Conservation (phyloP, 2,888 invertebrate species). For the Onchidella celtica region DNA sequence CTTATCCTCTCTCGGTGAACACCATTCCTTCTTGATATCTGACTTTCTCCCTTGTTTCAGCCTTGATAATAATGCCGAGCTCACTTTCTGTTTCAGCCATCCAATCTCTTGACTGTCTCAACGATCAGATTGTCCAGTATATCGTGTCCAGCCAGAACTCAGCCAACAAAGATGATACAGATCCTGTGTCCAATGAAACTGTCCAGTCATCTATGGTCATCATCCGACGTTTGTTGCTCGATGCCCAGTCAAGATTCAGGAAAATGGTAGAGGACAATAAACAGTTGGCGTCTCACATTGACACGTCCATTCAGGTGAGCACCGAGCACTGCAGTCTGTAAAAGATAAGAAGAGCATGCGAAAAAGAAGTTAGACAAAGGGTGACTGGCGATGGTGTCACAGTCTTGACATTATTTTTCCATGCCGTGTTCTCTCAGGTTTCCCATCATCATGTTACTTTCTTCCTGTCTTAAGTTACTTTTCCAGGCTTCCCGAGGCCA, state of each 20-base stretch:
- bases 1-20: too few relatives aligned
- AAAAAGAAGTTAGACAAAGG: too few relatives aligned
- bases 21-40: constrained; percentile 23
- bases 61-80: background rate
- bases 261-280: constrained; percentile 94
- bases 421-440: too few relatives aligned
- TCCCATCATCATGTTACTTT: too few relatives aligned
- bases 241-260: constrained; percentile 91
- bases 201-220: constrained; percentile 90
- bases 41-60: background rate
- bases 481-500: too few relatives aligned
- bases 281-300: constrained; percentile 82
- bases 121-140: constrained; percentile 81
- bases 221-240: constrained; percentile 91
- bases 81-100: too few relatives aligned
- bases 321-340: background rate
- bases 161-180: constrained; percentile 57
- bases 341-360: background rate
- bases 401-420: too few relatives aligned
- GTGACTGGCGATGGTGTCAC: too few relatives aligned
- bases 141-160: constrained; percentile 70
- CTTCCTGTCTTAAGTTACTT: too few relatives aligned
- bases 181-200: constrained; percentile 73
- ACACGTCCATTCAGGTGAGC: constrained; percentile 73
- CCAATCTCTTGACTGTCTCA: constrained; percentile 81